Base-by-base conservation (phyloP, 2,797 vertebrate species). In the Natrix natrix region DNA sequence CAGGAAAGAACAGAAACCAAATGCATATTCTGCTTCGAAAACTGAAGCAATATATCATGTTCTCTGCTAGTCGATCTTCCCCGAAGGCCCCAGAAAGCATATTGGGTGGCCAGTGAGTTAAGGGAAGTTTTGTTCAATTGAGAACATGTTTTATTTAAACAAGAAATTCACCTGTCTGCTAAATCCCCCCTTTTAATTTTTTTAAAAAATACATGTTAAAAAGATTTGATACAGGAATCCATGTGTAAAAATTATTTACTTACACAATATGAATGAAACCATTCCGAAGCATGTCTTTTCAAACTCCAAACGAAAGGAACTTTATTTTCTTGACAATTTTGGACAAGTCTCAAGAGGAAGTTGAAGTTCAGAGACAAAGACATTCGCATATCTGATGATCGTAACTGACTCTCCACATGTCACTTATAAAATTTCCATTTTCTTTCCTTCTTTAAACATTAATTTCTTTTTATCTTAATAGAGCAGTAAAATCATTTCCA, bases 1-100 rank as follows among this genome's bases (percentile, higher is more conserved):
- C 74, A 92, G 63, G 90, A 91, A 90, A 90, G 89, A 95, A 94
- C 95, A 94, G 95, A 92, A 92, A 94, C 2, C 87, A 94, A 92
- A 56, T 14, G 0, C 32, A 86, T 95, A 91, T 78, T 95, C 0
- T 87, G 61, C 95, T 95, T 96, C 87, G 95, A 88, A 95, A 91
- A 24, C 59, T 94, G 88, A 92, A 95, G 83, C 90, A 4, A 91
- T 95, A 94, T 95, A 94, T 93, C 89, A 90, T 92, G 0, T 91
- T 96, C 48, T 57, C 14, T 93, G 87, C 59, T 86, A 91, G 87
- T 89, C 90, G 91, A 92, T 78, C 26, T 94, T 28, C 83, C 57
- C 74, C 95, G 92, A 91, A 94, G 92, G 91, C 93, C 83, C 48
- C 0, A 0, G 63, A 78, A 93, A 66, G 78, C 83, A 91, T 59